Evolutionary conservation across 2,797 vertebrate genomes (phyloP).

Genomic region (Petrocephalus schoutedeni): DNA sequence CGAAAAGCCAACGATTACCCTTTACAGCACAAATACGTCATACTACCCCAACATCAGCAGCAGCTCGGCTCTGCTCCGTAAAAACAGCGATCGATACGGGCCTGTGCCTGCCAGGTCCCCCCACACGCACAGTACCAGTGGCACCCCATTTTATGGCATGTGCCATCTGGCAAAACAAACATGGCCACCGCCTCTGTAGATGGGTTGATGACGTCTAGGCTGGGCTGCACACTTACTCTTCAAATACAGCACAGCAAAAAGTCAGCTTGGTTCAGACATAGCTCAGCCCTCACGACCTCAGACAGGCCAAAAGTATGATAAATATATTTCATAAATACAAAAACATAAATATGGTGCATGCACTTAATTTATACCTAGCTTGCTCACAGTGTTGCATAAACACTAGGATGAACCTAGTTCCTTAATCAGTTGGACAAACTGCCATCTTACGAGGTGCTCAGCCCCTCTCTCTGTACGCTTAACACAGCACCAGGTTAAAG

Average conservation of each 20-base stretch:
- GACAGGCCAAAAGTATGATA: neutral
- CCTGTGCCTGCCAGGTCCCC: neutral
- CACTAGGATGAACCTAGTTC: neutral
- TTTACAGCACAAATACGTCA: neutral
- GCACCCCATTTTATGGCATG: neutral
- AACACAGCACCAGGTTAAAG: neutral
- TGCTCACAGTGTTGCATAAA: neutral
- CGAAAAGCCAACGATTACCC: neutral
- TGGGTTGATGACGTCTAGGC: neutral
- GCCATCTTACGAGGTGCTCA: neutral
- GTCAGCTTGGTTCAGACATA: neutral
- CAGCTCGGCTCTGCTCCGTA: neutral
- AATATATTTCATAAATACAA: neutral
- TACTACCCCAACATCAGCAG: neutral
- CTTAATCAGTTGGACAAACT: neutral
- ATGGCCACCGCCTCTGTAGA: neutral
- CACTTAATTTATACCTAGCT: neutral
- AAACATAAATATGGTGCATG: neutral
- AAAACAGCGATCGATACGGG: neutral
- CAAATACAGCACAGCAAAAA: neutral
- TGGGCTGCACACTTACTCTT: neutral
- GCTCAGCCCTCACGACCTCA: neutral
- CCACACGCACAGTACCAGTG: neutral
- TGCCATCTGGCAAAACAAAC: neutral
- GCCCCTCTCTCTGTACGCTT: neutral